Evolutionary conservation across 2,113 vertebrate genomes (phyloP).

Genomic region (Diadophis punctatus): DNA sequence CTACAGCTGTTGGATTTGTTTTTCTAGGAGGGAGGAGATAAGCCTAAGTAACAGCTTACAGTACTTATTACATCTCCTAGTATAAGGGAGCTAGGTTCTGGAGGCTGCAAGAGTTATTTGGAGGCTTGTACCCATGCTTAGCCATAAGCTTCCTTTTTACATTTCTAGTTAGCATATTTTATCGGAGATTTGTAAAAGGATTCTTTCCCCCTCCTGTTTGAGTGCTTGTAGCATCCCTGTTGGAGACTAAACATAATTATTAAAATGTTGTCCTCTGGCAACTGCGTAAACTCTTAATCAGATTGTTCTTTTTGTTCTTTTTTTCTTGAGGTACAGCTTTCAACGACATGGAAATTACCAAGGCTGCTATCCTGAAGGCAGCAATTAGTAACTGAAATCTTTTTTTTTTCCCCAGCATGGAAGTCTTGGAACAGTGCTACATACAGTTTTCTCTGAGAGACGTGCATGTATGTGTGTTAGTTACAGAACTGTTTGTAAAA

Average conservation of each 20-base stretch:
- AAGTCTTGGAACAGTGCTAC: slow-evolving; percentile 33
- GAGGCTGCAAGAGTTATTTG: not conserved
- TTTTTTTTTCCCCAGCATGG: slow-evolving; percentile 32
- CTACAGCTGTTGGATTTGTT: not conserved
- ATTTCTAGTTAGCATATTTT: not conserved
- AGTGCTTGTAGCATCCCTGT: not conserved
- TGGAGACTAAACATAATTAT: not conserved
- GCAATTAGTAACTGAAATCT: slow-evolving; percentile 58
- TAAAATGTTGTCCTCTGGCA: not conserved
- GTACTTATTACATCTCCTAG: not conserved
- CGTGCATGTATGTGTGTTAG: not conserved
- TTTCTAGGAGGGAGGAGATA: not conserved
- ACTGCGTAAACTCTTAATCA: slow-evolving; percentile 1
- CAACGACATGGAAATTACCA: slow-evolving; percentile 42
- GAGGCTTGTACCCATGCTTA: not conserved
- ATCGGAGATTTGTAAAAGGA: not conserved
- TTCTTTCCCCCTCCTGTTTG: too few relatives aligned
- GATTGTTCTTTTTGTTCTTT: slow-evolving; percentile 13
- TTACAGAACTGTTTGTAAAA: slow-evolving; percentile 50
- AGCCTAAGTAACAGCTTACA: not conserved
- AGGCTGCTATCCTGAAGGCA: slow-evolving; percentile 40
- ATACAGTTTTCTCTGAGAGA: not conserved
- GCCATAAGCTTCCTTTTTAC: not conserved
- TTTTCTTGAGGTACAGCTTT: slow-evolving; percentile 43
- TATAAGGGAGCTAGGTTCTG: not conserved